phyloP scores from a whole-genome alignment of 2,888 invertebrate genomes.

The Catocala fraxini region DNA sequence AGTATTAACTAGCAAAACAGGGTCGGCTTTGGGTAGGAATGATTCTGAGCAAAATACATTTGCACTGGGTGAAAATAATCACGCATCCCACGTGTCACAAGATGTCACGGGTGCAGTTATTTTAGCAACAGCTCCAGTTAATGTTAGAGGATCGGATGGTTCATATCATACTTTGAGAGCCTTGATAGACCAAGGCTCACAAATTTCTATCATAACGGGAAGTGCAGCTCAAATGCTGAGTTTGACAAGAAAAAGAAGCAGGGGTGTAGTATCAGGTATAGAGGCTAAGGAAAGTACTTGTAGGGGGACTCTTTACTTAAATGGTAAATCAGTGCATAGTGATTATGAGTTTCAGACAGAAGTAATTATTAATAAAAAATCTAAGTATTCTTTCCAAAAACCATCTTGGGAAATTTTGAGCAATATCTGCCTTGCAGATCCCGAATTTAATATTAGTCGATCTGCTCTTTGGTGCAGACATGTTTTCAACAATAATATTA shows the following conservation, averaged over 20 bases:
- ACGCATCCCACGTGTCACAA: neutral
- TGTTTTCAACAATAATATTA: conserved; percentile 9
- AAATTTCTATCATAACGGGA: conserved; percentile 7
- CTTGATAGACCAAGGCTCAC: conserved; percentile 3
- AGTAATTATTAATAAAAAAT: conserved; percentile 7
- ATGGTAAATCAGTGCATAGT: neutral
- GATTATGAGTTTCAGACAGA: conserved; percentile 9
- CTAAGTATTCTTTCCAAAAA: conserved; percentile 6
- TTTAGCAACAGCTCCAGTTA: conserved; percentile 6
- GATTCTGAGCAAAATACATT: neutral
- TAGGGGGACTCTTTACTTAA: conserved; percentile 5
- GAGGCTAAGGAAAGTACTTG: conserved; percentile 4
- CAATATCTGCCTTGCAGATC: conserved; percentile 8
- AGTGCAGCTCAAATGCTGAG: conserved; percentile 7
- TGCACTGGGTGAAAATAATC: neutral
- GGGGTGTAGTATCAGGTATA: conserved; percentile 2
- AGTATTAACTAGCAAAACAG: neutral
- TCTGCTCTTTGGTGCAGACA: conserved; percentile 12
- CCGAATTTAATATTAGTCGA: conserved; percentile 14
- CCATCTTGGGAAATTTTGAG: conserved; percentile 3
- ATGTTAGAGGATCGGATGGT: conserved; percentile 4
- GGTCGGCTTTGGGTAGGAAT: conserved; percentile 6
- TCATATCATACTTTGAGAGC: conserved; percentile 2
- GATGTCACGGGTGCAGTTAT: neutral
- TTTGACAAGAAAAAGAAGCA: neutral